Evolutionary conservation across 1,140 invertebrate genomes (phyloP), one percentile per base, ranked within the genome.

Genomic region (Cardiocondyla obscurior): DNA sequence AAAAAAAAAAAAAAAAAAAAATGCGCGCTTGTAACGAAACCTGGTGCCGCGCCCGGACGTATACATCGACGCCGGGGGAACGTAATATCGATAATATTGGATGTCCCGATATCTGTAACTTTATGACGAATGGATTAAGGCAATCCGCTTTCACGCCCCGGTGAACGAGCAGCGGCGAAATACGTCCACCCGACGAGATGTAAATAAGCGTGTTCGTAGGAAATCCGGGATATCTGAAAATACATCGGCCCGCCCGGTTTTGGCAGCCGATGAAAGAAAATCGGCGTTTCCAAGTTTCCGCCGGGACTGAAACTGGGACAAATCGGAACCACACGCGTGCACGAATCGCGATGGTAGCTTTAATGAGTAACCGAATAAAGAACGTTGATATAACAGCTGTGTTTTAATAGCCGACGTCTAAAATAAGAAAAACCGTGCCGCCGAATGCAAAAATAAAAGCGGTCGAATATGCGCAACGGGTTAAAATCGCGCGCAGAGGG

Each of bases 71-170:
- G 10, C 28, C 16, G 60, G 67, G 60, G 67, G 12, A 12, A 42
- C 39, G 12, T 53, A 30, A 69, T 58, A 58, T 77, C 74, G 60
- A 77, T 77, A 53, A 57, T 69, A 69, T 69, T 67, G 74, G 62
- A 67, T 39, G 25, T 69, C 28, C 46, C 46, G 28, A 69, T 69
- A 69, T 51, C 16, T 58, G 33, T 46, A 39, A 57, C 74, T 79
- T 53, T 67, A 19, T 51, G 51, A 79, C 62, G 74, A 77, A 67
- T 39, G 49, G 74, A 69, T 79, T 79, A 79, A 79, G 51, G 62
- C 46, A 79, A 69, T 69, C 74, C 46, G 74, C 74, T 79, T 79
- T 67, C 62, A 53, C 74, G 62, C 74, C 62, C 25, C 22, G 46
- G 12, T 12, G 36, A 46, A 39, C 22, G 16, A 69, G 53, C 46